Base-by-base conservation (phyloP, 2,888 invertebrate species). In the Polymixis flavicincta region DNA sequence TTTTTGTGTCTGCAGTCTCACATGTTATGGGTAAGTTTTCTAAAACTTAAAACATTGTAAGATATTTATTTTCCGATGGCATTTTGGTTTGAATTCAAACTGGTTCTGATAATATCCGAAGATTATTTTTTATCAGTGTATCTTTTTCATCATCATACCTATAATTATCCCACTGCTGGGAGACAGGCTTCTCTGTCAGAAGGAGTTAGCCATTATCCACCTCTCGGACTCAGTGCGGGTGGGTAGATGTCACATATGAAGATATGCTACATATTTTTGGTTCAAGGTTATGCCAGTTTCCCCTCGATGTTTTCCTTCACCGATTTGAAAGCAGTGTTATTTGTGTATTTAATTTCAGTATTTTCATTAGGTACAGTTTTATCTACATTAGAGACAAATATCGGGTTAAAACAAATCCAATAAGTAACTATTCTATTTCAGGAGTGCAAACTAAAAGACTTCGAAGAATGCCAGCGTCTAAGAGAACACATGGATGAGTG, bases 361-460 rank as follows among this genome's bases (percentile, higher is more conserved):
- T 32, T 9, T 32, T 52, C 32, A 17, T 52, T 66, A 52, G 0
- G 11, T 32, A 66, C n/a, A 66, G 14, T 22, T 52, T 17, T 17
- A 17, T 8, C 6, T 9, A 50, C 14, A 37, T 65, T 25, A 37
- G 0, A 6, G 9, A 32, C 19, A 13, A n/a, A n/a, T 5, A 32
- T 19, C 3, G 55, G 19, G 19, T 37, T 65, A 22, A 28, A 50
- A 25, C 66, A 22, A 25, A 3, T 22, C 14, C 28, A 19, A 25
- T 2, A 45, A 45, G 42, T 45, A 61, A 5, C 2, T 68, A 32
- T 42, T 71, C 81, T 55, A 50, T 93, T 94, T 65, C 92, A 95
- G 95, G 87, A 93, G 73, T 95, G 95, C 78, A 94, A 95, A 4
- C 81, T 82, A 0, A 94, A 89, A 45, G 84, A 90, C 11, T 86